phyloP scores from a whole-genome alignment of 2,888 invertebrate species.

The Drosophila mimica region DNA sequence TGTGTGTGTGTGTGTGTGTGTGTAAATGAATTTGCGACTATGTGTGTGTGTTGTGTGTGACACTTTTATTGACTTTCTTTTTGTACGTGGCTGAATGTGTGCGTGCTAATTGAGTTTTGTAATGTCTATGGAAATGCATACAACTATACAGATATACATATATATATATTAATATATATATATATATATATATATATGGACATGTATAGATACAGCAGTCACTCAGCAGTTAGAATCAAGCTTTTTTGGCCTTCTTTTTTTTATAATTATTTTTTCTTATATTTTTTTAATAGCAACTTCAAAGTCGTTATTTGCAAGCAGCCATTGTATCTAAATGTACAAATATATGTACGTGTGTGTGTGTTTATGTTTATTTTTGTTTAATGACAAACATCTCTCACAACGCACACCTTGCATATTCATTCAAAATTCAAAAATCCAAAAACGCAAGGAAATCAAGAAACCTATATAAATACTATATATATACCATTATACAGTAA shows the following conservation, averaged over 20 bases:
- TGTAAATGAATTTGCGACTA: conserved; percentile 25
- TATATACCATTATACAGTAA: conserved; percentile 26
- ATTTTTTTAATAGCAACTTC: background rate
- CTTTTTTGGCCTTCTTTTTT: background rate
- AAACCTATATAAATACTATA: conserved; percentile 23
- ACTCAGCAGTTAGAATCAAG: background rate
- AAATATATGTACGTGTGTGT: conserved; percentile 2
- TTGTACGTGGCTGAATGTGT: conserved; percentile 18
- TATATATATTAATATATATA: background rate
- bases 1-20: conserved; percentile 25
- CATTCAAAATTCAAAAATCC: conserved; percentile 46
- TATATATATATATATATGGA: background rate
- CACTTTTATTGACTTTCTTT: conserved; percentile 48
- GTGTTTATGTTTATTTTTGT: background rate
- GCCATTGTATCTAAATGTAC: background rate
- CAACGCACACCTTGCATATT: conserved; percentile 28
- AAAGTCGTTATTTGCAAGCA: background rate
- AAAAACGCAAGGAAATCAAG: conserved; percentile 9
- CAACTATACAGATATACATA: background rate
- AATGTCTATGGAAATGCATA: background rate
- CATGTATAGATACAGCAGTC: background rate
- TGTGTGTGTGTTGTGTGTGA: conserved; percentile 29
- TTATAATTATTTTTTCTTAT: background rate
- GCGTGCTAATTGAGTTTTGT: conserved; percentile 52
- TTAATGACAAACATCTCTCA: background rate